Evolutionary conservation across 2,797 vertebrate genomes (phyloP), one percentile per base, ranked within the genome.

Genomic region (Channallabes apus): DNA sequence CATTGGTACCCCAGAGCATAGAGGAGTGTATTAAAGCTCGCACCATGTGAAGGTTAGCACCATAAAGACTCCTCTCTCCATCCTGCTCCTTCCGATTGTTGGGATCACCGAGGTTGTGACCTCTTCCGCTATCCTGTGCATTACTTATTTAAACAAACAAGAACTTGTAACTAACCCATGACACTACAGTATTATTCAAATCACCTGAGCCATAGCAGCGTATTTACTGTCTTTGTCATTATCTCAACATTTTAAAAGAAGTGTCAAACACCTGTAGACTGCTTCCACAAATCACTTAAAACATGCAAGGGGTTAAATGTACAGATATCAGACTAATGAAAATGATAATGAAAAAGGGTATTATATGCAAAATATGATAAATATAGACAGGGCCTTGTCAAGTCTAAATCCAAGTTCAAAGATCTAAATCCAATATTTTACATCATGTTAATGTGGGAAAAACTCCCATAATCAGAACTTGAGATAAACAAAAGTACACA

Each of bases 11-110:
- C 86, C 86, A 89, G 32, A 89, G 54, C 86, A 89, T 59, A 35
- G 88, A 84, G 20, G 88, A 84, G 62, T 89, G 88, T n/a, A 89
- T 87, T 59, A 89, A 56, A 4, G 84, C 88, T 75, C 84, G 78
- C 51, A 85, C 78, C 24, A 89, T 59, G 56, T 61, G 71, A 11
- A 89, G 59, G 32, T 85, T 59, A 17, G 88, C 84, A 18, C 86
- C 88, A 61, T 83, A 87, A 61, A 89, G 72, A 81, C 64, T 84
- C 12, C 88, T 83, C 29, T 84, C 84, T 18, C 77, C 82, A 24
- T 56, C 84, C 27, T 68, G 81, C 22, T 61, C 80, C 27, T n/a
- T 73, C 15, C 82, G 84, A 61, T 32, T 72, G 27, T 56, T 82
- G 17, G 86, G 82, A 27, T 87, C 86, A 58, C 88, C 78, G 3